Evolutionary conservation across 2,113 vertebrate species (phyloP), one percentile per base, ranked within the genome.

Genomic region (Phycodurus eques): DNA sequence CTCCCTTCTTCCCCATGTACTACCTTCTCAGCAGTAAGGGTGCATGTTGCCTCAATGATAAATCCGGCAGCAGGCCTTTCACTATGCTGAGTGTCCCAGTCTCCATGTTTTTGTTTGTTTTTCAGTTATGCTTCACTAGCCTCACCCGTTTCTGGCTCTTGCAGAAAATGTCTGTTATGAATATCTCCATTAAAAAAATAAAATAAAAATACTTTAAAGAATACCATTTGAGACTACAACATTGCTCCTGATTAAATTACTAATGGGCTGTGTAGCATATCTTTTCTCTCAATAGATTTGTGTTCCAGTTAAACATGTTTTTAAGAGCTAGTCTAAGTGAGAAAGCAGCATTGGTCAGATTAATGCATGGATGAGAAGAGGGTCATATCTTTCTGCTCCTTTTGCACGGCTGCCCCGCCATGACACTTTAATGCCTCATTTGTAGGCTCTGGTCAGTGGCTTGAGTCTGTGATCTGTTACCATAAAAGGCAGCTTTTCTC

Each of bases 111-210:
- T 95, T 95, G 88, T 92, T 88, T 83, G 17, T 39, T 9, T 8
- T 39, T 5, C 11, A 43, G 10, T 64, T 56, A 22, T 14, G 22
- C 27, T 59, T 59, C 12, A 14, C 8, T 35, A 33, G 7, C 20
- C 53, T 56, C 20, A n/a, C 20, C 9, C 20, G 1, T 20, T n/a
- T 54, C 17, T 54, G 51, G 19, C 51, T 19, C 17, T 20, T 54
- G 7, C 53, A 56, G n/a, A 91, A 90, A 93, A 92, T 85, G 92
- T 95, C 94, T 93, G 92, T 95, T 94, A 94, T 90, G 91, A 94
- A 92, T 81, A 88, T 91, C 70, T 79, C n/a, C 42, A 90, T 93
- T 39, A 39, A 39, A 6, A 93, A 92, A 93, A 95, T 94, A 93
- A 93, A 92, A 27, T 27, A 39, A 39, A 39, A 39, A 39, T 6